Evolutionary conservation across 2,113 vertebrate genomes (phyloP), one percentile per base, ranked within the genome.

Genomic region (Sorex fumeus): DNA sequence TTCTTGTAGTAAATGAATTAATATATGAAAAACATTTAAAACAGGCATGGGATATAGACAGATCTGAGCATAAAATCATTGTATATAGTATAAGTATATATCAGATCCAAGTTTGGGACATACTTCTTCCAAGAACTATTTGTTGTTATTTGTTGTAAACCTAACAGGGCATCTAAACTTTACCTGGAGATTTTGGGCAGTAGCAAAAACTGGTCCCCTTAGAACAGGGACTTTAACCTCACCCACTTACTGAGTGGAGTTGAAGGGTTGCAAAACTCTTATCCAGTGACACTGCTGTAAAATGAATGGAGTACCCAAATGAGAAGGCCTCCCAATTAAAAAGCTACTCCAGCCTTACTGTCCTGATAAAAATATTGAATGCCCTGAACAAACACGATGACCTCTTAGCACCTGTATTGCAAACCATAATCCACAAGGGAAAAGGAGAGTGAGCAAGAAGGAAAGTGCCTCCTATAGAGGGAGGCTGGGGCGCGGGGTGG

Each of bases 1-100:
- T 94, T 87, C 32, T 45, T 82, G 69, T 74, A 27, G 30, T 82
- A 57, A 67, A 28, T 60, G 12, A 62, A 30, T 45, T 84, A 32
- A 70, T 78, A 75, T 45, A 40, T 81, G 57, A 32, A 53, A 87
- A 47, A 28, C 25, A 72, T 78, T 83, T 69, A 75, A 47, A 93
- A 60, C 28, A 30, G 40, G 7, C 28, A 0, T 4, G 4, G 21
- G 62, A 25, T 67, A 1, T 76, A 40, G 6, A 10, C 89, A 11
- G 64, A 15, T 69, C 64, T 72, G 47, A 75, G 23, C n/a, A 57
- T 13, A 40, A 21, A 1, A 36, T 21, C 8, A 1, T 4, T 1
- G 43, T 53, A 5, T 60, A 10, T 32, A 30, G 1, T 40, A 27
- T 19, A 67, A 91, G 19, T 28, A n/a, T 60, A 18, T 66, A 11